A percentile compares a stretch with the other conserved stretches of the same genome.
phyloP scores from a whole-genome alignment of 1,140 invertebrate genomes.

The Hestina assimilis region DNA sequence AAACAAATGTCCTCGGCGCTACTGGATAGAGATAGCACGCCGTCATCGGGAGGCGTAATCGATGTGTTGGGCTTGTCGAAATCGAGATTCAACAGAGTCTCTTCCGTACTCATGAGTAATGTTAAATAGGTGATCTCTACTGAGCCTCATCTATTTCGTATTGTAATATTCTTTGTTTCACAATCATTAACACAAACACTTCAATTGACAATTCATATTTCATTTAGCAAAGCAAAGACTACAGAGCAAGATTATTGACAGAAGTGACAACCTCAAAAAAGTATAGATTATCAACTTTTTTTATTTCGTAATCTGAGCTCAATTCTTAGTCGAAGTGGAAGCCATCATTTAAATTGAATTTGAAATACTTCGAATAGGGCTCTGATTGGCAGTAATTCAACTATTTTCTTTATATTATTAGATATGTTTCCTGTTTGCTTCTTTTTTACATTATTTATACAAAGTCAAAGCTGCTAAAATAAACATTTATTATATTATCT shows the following conservation, averaged over 20 bases:
- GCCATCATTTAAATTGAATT: too few relatives aligned
- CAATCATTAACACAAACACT: constrained; percentile 76
- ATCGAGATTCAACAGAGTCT: constrained; percentile 78
- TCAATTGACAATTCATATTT: too few relatives aligned
- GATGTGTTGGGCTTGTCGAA: constrained; percentile 70
- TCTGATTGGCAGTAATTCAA: too few relatives aligned
- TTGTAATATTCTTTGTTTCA: constrained; percentile 71
- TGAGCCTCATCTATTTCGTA: constrained; percentile 75
- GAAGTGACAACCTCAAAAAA: constrained; percentile 25
- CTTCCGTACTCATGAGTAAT: constrained; percentile 79
- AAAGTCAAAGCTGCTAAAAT: too few relatives aligned
- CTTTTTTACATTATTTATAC: too few relatives aligned
- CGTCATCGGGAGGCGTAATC: constrained; percentile 73
- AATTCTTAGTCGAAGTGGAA: too few relatives aligned
- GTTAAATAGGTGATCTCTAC: constrained; percentile 59
- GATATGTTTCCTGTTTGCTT: too few relatives aligned
- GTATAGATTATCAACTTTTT: constrained; percentile 10
- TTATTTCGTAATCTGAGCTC: too few relatives aligned
- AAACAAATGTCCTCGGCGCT: constrained; percentile 83
- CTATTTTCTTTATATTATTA: too few relatives aligned
- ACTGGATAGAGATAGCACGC: constrained; percentile 76
- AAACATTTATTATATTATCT: too few relatives aligned
- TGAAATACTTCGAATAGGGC: too few relatives aligned
- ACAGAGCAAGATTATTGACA: constrained; percentile 43
- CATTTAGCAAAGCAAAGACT: constrained; percentile 57